A percentile compares a stretch with the other conserved stretches of the same genome.
These are phyloP conservation scores for Drosophila burlai DNA, from an alignment of 1,140 invertebrate genomes.

Conservation along the genomic window DNA sequence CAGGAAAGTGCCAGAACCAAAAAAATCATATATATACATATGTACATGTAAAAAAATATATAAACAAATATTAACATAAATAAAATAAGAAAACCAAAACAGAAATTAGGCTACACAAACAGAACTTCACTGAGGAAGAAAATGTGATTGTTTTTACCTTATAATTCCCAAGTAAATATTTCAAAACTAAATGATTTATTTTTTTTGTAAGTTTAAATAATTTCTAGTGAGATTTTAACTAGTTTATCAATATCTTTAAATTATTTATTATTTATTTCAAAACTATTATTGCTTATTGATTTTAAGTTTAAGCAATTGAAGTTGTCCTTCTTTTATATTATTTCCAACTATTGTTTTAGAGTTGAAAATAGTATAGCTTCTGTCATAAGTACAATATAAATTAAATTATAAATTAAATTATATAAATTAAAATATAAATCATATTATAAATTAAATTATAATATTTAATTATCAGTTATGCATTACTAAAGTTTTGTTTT, in stretches of 20 bases:
- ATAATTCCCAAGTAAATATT: too few species aligned
- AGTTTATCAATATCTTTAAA: background rate
- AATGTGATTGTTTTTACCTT: background rate
- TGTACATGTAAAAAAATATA: background rate
- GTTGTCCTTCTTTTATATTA: background rate
- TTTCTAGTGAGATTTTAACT: background rate
- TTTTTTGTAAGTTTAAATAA: background rate
- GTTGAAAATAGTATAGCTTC: too few species aligned
- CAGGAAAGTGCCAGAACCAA: conserved; percentile 49
- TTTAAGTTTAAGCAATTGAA: too few species aligned
- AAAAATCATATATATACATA: conserved; percentile 2
- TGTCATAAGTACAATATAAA: background rate
- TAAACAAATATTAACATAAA: background rate
- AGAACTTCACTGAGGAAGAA: background rate
- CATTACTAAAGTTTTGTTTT: too few species aligned
- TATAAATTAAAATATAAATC: too few species aligned
- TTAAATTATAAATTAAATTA: too few species aligned
- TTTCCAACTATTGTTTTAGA: background rate
- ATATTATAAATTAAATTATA: too few species aligned
- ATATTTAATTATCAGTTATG: too few species aligned
- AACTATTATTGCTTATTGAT: too few species aligned
- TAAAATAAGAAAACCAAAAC: background rate
- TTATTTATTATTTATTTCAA: too few species aligned
- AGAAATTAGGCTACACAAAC: background rate
- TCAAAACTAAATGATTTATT: background rate